These are phyloP conservation scores for Nymphalis c-album DNA, from an alignment of 2,888 invertebrate species.

Conservation along the genomic window DNA sequence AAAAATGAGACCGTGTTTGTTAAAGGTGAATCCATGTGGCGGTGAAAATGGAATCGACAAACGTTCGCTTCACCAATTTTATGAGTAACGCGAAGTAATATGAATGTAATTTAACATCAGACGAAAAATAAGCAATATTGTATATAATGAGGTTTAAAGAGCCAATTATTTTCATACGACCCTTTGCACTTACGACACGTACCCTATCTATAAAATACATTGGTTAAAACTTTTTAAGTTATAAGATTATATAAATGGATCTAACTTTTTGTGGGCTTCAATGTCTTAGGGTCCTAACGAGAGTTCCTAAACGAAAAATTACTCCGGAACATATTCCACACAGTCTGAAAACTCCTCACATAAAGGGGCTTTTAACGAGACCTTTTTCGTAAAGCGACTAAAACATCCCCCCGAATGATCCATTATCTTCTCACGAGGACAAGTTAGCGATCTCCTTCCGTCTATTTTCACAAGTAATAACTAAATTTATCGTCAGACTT, in stretches of 20 bases:
- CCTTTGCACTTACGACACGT: too few relatives aligned
- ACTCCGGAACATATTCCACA: conserved; percentile 54
- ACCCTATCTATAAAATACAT: conserved; percentile 18
- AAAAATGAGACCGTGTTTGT: conserved; percentile 1
- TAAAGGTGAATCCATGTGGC: not conserved
- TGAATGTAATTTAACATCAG: too few relatives aligned
- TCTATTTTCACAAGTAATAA: conserved; percentile 82
- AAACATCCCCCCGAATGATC: conserved; percentile 78
- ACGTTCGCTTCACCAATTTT: not conserved
- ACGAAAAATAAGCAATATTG: too few relatives aligned
- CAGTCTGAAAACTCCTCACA: conserved; percentile 74
- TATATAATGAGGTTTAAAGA: not conserved
- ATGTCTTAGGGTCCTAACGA: conserved; percentile 42
- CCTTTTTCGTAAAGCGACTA: conserved; percentile 75
- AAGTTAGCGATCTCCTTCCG: conserved; percentile 81
- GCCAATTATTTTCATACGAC: not conserved
- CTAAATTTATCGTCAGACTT: conserved; percentile 81
- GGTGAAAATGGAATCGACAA: conserved; percentile 3
- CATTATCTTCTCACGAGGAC: conserved; percentile 79
- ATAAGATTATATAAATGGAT: conserved; percentile 36
- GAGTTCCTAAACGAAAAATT: conserved; percentile 63
- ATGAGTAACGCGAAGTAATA: not conserved
- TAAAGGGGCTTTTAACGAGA: conserved; percentile 76
- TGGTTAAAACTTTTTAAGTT: conserved; percentile 33
- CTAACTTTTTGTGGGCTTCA: conserved; percentile 38